Evolutionary conservation across 2,797 vertebrate genomes (phyloP), one percentile per base, ranked within the genome.

Genomic region (Mormyrops attenuatus): DNA sequence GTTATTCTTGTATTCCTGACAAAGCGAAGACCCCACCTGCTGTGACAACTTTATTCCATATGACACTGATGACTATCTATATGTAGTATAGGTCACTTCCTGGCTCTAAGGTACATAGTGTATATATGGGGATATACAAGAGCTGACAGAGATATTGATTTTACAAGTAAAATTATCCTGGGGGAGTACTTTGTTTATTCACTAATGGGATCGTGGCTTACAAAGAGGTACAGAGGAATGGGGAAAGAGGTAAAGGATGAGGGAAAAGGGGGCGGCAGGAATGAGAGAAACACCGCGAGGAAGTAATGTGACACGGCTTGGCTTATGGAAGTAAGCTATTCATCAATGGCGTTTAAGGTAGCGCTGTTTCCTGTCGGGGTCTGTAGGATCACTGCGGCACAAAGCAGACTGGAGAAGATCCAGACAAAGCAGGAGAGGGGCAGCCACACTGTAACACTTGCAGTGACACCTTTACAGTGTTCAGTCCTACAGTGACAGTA

Each of bases 151-250:
- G 69, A 86, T 88, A 89, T 91, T 90, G 90, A 89, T 92, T n/a
- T 90, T 89, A 20, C 20, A 17, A 55, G 53, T 60, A 44, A 90
- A 69, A 90, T 73, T 41, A 41, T 77, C 88, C 52, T 49, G 86
- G 38, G 90, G 85, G 57, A n/a, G 66, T 82, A 77, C 55, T 91
- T 88, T 89, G 88, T 89, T 90, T 82, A n/a, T 88, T 85, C 88
- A 88, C 88, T 92, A 91, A 91, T 91, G 86, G 90, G 89, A 92
- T 91, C 77, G 88, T 63, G 2, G 11, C 44, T 90, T 91, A 60
- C 89, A 52, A 88, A 88, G 63, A 73, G 1, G 63, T 57, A 44
- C 50, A 85, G 89, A 53, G 77, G 57, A 57, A 50, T 89, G 60
- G 34, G 88, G 60, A 57, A 88, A 53, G 87, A 26, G 38, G 85